Conservation (phyloP, 2,888 invertebrate genomes). For the Protophormia terraenovae region DNA sequence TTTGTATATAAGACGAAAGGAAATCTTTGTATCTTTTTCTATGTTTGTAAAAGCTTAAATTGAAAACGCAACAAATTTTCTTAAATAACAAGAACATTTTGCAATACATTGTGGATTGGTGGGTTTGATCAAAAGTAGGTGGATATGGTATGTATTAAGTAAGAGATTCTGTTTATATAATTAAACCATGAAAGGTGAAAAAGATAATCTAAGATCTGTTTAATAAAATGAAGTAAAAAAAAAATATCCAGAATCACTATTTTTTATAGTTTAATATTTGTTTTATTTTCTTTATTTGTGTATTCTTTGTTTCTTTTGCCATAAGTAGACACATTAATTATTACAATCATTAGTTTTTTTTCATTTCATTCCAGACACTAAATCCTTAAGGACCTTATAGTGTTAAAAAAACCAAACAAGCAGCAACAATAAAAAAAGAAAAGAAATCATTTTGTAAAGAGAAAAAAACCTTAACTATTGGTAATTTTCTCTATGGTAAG, state of each 20-base stretch:
- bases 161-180: not conserved
- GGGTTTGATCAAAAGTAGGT: not conserved
- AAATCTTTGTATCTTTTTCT: not conserved
- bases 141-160: not conserved
- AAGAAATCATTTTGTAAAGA: not conserved
- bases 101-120: not conserved
- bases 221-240: too few relatives aligned
- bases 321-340: too few relatives aligned
- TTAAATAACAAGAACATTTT: constrained; percentile 29
- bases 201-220: not conserved
- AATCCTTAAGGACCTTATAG: not conserved
- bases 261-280: too few relatives aligned
- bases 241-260: too few relatives aligned
- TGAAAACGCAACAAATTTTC: constrained; percentile 39
- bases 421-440: not conserved
- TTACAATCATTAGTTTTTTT: not conserved
- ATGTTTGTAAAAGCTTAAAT: constrained; percentile 45
- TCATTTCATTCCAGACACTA: not conserved
- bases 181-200: constrained; percentile 12
- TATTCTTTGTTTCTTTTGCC: too few relatives aligned
- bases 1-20: too few relatives aligned
- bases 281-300: too few relatives aligned
- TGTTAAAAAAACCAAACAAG: constrained; percentile 16
- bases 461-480: constrained; percentile 28
- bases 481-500: constrained; percentile 40